Conservation (phyloP, 2,888 invertebrate genomes). For the Nymphalis urticae region DNA sequence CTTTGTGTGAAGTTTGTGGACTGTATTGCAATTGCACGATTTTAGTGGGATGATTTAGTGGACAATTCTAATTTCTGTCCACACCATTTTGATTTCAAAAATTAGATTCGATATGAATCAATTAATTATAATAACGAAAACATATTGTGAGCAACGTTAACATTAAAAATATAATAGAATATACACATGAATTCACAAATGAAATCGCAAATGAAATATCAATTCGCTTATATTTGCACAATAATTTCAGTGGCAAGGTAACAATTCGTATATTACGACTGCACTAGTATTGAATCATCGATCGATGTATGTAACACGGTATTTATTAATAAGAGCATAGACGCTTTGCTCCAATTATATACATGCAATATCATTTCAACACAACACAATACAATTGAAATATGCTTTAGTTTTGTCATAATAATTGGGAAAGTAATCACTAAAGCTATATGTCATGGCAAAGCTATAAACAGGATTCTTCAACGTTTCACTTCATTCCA, state of each 20-base stretch:
- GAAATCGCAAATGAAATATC: neutral
- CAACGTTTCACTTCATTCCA: too few species aligned
- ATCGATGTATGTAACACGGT: neutral
- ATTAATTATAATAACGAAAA: too few species aligned
- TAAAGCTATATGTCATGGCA: too few species aligned
- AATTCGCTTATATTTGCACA: neutral
- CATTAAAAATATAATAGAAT: neutral
- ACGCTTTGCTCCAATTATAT: neutral
- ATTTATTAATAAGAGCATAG: neutral
- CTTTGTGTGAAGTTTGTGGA: neutral
- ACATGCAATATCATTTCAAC: neutral
- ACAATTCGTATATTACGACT: neutral
- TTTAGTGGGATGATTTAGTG: neutral
- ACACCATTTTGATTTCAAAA: too few species aligned
- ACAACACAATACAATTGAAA: neutral
- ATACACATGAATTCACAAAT: neutral
- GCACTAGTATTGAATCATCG: neutral
- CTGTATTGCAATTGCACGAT: neutral
- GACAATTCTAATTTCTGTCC: too few species aligned
- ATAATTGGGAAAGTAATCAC: neutral
- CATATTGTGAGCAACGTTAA: too few species aligned
- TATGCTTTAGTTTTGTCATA: neutral
- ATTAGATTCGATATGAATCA: too few species aligned
- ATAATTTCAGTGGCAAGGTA: neutral
- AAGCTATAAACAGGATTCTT: too few species aligned